Evolutionary conservation across 2,888 invertebrate genomes (phyloP).

Genomic region (Cetonia aurata): DNA sequence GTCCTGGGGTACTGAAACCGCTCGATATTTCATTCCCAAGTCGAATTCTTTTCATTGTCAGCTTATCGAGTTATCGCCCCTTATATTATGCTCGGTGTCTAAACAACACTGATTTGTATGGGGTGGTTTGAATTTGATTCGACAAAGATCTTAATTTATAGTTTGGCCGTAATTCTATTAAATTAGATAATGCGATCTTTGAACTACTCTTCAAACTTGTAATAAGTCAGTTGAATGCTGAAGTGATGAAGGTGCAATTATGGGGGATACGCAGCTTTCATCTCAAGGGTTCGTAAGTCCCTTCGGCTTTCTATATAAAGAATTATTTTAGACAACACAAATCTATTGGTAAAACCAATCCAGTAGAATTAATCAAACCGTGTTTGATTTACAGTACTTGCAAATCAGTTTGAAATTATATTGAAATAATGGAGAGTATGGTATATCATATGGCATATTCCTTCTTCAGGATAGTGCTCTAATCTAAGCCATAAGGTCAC

Average conservation of each 20-base stretch:
- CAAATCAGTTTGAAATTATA: no score
- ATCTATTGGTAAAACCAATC: slow-evolving; percentile 4
- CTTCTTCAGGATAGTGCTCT: no score
- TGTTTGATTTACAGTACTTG: no score
- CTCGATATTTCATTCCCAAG: slow-evolving; percentile 54
- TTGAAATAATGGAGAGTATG: no score
- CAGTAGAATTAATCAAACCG: background rate
- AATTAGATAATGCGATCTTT: slow-evolving; percentile 45
- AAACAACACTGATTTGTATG: slow-evolving; percentile 62
- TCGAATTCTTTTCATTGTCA: slow-evolving; percentile 59
- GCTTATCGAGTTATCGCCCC: slow-evolving; percentile 65
- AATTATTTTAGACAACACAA: background rate
- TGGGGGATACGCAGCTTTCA: slow-evolving; percentile 14
- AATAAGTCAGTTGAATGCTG: slow-evolving; percentile 37
- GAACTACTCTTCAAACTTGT: slow-evolving; percentile 40
- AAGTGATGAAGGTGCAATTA: slow-evolving; percentile 38
- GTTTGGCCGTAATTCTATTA: slow-evolving; percentile 49
- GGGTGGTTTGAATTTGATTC: slow-evolving; percentile 59
- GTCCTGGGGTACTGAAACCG: slow-evolving; percentile 39
- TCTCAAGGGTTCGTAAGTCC: slow-evolving; percentile 13
- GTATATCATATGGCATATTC: no score
- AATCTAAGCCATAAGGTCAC: no score
- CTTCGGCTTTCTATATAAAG: background rate
- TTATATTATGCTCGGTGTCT: slow-evolving; percentile 63
- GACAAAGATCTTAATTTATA: slow-evolving; percentile 60